Base-by-base conservation (phyloP, 2,113 vertebrate species). In the Origma solitaria region DNA sequence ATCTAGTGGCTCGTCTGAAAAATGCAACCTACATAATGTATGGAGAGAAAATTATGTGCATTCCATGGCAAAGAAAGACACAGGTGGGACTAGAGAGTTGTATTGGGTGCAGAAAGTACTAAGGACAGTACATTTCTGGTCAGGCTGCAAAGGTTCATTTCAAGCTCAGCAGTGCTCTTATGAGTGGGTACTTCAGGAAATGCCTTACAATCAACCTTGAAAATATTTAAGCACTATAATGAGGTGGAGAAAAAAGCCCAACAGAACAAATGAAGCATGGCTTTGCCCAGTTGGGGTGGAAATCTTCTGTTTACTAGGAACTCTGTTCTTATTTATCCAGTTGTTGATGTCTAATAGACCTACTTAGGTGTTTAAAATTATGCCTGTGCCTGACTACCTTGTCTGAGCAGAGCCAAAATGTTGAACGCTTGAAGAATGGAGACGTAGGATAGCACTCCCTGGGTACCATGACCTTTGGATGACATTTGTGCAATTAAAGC, bases 1-100 rank as follows among this genome's bases (percentile, higher is more conserved):
- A 93, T 94, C 50, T 94, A 92, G 86, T 95, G 80, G 30, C 38
- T 95, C 81, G 51, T 88, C 40, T 93, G 84, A 94, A 97, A 95
- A 97, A 71, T 42, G 49, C 60, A 94, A 82, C n/a, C 64, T 70
- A 21, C 30, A 6, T 15, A 91, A 49, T 47, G 28, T 80, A 27
- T 27, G 50, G 51, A 82, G 38, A 82, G 15, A 40, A 71, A 85
- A 89, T 23, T 1, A 23, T 23, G 44, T 53, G 40, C 21, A 40
- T 24, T 91, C 92, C 50, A 66, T 44, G 64, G 31, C 2, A 14
- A 65, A 53, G 21, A 61, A 82, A 53, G 31, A n/a, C 33, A 24
- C 47, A 75, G 61, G 13, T 81, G 45, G 40, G 68, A 53, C 58
- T 82, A 62, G 64, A 61, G 70, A 95, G 88, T 31, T 45, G 53